Conservation (phyloP, 2,888 invertebrate genomes). For the Apantesis nais region DNA sequence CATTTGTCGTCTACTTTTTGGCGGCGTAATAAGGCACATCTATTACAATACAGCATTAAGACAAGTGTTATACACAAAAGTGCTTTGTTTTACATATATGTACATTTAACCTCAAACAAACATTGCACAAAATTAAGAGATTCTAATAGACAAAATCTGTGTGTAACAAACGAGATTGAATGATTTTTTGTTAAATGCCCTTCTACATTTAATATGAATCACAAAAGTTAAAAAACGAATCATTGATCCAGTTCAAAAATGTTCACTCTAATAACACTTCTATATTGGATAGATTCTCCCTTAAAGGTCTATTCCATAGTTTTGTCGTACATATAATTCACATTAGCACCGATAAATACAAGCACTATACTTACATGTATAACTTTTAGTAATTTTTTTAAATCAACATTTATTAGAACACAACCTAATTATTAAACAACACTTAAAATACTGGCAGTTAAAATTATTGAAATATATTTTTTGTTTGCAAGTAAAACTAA, state of each 20-base stretch:
- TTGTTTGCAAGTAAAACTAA: not conserved
- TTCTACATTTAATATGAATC: not conserved
- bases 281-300: not conserved
- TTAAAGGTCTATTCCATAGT: constrained; percentile 29
- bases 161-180: not conserved
- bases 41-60: constrained; percentile 31
- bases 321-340: constrained; percentile 32
- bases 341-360: constrained; percentile 52
- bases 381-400: constrained; percentile 26
- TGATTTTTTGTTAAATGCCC: not conserved
- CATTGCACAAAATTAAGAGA: constrained; percentile 4
- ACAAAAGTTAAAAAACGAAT: not conserved
- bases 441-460: constrained; percentile 75
- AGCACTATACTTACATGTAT: constrained; percentile 23
- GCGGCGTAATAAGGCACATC: constrained; percentile 59
- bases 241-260: not conserved
- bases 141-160: not conserved
- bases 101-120: constrained; percentile 15
- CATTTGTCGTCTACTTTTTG: constrained; percentile 51
- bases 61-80: constrained; percentile 6
- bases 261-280: not conserved
- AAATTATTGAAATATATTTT: constrained; percentile 36
- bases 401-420: constrained; percentile 51
- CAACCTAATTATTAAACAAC: constrained; percentile 73
- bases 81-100: constrained; percentile 2